These are phyloP conservation scores for Clarias magur DNA, from an alignment of 2,113 vertebrate species.

Conservation along the genomic window DNA sequence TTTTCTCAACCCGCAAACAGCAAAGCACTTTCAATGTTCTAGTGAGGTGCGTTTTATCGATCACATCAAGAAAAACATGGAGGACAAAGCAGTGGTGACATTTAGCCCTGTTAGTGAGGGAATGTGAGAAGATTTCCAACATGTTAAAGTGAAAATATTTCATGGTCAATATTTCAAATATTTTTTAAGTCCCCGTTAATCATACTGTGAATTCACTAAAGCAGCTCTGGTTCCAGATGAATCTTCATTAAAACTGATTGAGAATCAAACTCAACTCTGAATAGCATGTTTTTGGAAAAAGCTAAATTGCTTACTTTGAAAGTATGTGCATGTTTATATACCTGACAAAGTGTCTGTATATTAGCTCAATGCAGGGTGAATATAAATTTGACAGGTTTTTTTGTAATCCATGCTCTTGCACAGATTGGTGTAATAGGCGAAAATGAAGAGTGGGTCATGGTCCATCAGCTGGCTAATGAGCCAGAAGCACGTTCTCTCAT, in stretches of 20 bases:
- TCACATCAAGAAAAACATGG: background rate
- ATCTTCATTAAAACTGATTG: background rate
- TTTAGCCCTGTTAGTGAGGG: background rate
- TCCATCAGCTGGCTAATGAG: constrained; percentile 88
- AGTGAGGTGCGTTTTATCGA: background rate
- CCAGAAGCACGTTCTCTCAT: constrained; percentile 88
- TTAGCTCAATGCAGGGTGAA: background rate
- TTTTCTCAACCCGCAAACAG: background rate
- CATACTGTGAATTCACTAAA: background rate
- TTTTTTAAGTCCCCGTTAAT: background rate
- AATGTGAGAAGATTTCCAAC: background rate
- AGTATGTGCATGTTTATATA: background rate
- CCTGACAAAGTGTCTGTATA: background rate
- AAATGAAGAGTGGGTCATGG: constrained; percentile 85
- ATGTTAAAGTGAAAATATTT: background rate
- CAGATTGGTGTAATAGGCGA: constrained; percentile 87
- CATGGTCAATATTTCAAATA: too few relatives aligned
- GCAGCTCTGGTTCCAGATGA: background rate
- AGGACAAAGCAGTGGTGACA: background rate
- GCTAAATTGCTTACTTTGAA: background rate
- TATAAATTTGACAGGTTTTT: constrained; percentile 13
- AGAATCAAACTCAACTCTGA: background rate
- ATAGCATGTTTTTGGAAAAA: background rate
- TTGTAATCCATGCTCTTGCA: constrained; percentile 37
- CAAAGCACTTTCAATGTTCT: background rate